A percentile compares a stretch with the other conserved stretches of the same genome.
phyloP scores from a whole-genome alignment of 2,888 invertebrate genomes.

The Piscicola geometra region DNA sequence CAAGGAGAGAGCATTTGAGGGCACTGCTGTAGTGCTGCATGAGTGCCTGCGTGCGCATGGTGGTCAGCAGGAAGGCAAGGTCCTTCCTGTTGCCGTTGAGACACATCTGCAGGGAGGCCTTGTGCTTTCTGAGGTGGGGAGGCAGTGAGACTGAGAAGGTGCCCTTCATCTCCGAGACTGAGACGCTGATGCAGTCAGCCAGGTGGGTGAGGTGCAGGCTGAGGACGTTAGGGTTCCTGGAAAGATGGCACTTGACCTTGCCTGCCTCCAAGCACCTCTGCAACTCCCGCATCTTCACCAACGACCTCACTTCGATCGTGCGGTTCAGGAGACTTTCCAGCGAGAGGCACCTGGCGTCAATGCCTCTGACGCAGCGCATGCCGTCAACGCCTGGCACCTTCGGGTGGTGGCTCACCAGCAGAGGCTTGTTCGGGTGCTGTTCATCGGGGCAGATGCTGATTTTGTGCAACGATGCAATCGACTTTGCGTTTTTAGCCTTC shows the following conservation, averaged over 20 bases:
- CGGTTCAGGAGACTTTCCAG: slow-evolving; percentile 64
- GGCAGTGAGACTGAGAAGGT: neutral
- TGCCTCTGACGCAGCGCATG: slow-evolving; percentile 56
- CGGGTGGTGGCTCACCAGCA: slow-evolving; percentile 61
- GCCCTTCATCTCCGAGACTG: neutral
- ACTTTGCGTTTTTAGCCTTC: neutral
- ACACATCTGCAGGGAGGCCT: neutral
- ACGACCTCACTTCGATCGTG: neutral
- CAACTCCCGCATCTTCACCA: slow-evolving; percentile 3
- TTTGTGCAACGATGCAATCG: slow-evolving; percentile 54
- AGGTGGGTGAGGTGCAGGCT: neutral
- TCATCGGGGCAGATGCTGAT: slow-evolving; percentile 82
- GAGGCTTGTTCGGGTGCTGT: slow-evolving; percentile 71
- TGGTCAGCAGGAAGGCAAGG: neutral
- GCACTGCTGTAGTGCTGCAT: neutral
- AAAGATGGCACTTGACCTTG: neutral
- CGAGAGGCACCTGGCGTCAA: slow-evolving; percentile 67
- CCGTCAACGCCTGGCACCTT: slow-evolving; percentile 56
- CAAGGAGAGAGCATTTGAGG: neutral
- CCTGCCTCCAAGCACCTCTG: neutral
- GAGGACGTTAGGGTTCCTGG: neutral
- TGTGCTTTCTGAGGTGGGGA: neutral
- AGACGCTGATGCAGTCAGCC: neutral
- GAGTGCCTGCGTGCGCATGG: neutral
- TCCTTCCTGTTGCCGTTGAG: slow-evolving; percentile 8